A percentile compares a stretch with the other conserved stretches of the same genome.
These are phyloP conservation scores for Phragmatobia fuliginosa DNA, from an alignment of 2,888 invertebrate genomes.

Conservation along the genomic window DNA sequence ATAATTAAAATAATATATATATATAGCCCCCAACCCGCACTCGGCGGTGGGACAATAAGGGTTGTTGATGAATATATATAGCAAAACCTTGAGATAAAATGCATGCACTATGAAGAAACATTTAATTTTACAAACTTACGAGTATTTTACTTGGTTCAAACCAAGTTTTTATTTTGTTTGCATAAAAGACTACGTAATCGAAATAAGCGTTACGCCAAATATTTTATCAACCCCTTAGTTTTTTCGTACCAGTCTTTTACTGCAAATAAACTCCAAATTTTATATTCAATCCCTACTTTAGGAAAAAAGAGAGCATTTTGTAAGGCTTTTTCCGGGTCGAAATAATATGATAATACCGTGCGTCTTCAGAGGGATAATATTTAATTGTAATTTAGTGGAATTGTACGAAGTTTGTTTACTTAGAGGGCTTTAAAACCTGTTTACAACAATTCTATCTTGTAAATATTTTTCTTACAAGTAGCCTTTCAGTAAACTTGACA, in stretches of 20 bases:
- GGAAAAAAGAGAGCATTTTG: conserved; percentile 9
- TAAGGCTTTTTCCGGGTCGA: conserved; percentile 7
- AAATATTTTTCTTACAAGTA: conserved; percentile 45
- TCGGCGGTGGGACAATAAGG: too few relatives aligned
- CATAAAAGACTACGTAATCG: not conserved
- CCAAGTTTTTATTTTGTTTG: not conserved
- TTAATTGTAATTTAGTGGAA: conserved; percentile 45
- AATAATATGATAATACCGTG: conserved; percentile 23
- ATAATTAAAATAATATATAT: too few relatives aligned
- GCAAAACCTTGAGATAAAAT: too few relatives aligned
- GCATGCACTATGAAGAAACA: too few relatives aligned
- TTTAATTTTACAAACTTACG: too few relatives aligned
- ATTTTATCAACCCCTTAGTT: not conserved
- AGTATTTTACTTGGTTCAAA: too few relatives aligned
- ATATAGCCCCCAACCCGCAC: too few relatives aligned
- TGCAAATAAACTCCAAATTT: conserved; percentile 13
- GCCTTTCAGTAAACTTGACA: conserved; percentile 28
- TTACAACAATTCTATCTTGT: conserved; percentile 28
- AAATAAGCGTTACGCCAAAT: not conserved
- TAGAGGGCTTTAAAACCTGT: conserved; percentile 19
- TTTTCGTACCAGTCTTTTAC: not conserved
- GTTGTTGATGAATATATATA: too few relatives aligned
- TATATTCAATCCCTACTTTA: conserved; percentile 2
- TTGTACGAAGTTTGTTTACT: conserved; percentile 15
- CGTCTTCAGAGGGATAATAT: conserved; percentile 28